These are phyloP conservation scores for Turnix velox DNA, from an alignment of 2,113 vertebrate species.

Conservation along the genomic window DNA sequence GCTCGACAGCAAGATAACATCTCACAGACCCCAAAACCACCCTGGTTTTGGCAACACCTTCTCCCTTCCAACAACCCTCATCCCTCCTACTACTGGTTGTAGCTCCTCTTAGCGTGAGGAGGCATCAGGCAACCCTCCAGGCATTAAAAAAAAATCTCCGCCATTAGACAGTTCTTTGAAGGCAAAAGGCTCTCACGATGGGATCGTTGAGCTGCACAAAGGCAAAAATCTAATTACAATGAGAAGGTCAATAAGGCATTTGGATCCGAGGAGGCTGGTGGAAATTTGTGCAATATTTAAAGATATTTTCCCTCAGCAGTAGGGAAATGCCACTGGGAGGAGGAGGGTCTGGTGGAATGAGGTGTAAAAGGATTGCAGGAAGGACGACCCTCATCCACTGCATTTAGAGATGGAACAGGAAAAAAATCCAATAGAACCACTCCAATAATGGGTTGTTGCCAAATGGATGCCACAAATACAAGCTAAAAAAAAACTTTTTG, in stretches of 20 bases:
- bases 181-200: neutral
- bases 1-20: too few relatives aligned
- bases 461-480: neutral
- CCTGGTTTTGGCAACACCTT: accelerated
- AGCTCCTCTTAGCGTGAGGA: neutral
- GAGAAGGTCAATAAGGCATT: neutral
- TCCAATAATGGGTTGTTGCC: neutral
- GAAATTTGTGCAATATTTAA: neutral
- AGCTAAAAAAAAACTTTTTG: accelerated
- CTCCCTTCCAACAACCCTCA: neutral
- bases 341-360: neutral
- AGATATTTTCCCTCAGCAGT: neutral
- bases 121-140: neutral
- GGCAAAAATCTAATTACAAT: neutral
- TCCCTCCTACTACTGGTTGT: neutral
- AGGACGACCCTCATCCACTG: neutral
- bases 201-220: neutral
- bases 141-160: neutral
- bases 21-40: neutral
- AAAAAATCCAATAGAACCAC: neutral
- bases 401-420: too few relatives aligned
- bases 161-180: neutral
- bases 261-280: neutral
- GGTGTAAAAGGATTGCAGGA: neutral
- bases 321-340: neutral